A percentile compares a stretch with the other conserved stretches of the same genome.
These are phyloP conservation scores for Mercenaria mercenaria DNA, from an alignment of 1,140 invertebrate species.

Conservation along the genomic window DNA sequence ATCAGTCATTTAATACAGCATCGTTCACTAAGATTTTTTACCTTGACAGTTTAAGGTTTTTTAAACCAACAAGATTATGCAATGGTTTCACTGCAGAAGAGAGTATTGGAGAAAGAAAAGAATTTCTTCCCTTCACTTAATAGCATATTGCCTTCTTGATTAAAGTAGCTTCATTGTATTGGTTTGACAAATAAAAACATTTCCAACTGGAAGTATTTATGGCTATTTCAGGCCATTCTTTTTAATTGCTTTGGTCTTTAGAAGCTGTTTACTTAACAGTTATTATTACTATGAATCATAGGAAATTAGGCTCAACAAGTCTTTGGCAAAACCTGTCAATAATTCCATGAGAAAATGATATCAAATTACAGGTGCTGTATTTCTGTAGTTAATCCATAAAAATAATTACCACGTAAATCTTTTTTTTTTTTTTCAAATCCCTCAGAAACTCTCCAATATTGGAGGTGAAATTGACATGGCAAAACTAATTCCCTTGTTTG, in stretches of 20 bases:
- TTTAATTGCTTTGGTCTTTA: not conserved
- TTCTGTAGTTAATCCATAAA: conserved; percentile 20
- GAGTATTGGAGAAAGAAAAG: no score
- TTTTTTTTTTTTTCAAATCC: not conserved
- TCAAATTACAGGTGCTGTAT: conserved; percentile 40
- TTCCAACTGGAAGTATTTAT: not conserved
- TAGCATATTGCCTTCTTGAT: not conserved
- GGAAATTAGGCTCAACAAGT: conserved; percentile 29
- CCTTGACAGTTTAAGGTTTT: no score
- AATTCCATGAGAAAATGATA: conserved; percentile 29
- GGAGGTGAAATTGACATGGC: conserved; percentile 14
- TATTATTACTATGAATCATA: conserved; percentile 33
- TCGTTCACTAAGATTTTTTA: no score
- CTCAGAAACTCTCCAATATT: not conserved
- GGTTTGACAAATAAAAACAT: conserved; percentile 7
- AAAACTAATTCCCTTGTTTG: conserved; percentile 18
- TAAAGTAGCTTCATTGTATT: not conserved
- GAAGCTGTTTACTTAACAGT: not conserved
- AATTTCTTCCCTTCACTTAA: not conserved
- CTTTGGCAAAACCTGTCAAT: conserved; percentile 34
- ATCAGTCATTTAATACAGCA: no score
- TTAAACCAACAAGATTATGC: no score
- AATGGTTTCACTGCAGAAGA: no score
- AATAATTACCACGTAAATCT: conserved; percentile 11
- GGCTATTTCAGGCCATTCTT: not conserved